These are phyloP conservation scores for Lasioglossum leucozonium DNA, from an alignment of 2,888 invertebrate genomes.

Conservation along the genomic window DNA sequence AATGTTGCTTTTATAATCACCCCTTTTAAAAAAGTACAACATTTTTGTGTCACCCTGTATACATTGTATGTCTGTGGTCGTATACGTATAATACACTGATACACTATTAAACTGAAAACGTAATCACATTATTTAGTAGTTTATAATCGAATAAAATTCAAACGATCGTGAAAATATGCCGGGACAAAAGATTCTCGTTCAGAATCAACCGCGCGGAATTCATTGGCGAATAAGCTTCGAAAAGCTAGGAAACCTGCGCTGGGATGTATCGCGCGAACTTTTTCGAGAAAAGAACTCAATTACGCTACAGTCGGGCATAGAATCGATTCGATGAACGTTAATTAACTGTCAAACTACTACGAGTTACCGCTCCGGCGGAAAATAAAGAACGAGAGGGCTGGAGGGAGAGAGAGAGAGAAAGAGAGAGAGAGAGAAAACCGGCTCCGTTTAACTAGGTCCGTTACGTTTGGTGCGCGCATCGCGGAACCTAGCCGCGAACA, in stretches of 20 bases:
- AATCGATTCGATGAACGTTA: slow-evolving; percentile 75
- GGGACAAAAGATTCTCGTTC: too few species aligned
- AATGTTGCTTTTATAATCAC: too few species aligned
- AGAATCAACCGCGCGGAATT: neutral
- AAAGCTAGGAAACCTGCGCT: neutral
- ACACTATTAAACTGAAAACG: too few species aligned
- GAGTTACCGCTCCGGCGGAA: slow-evolving; percentile 69
- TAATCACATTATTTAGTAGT: too few species aligned
- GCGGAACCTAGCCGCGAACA: neutral
- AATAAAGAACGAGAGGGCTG: neutral
- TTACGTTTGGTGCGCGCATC: slow-evolving; percentile 50
- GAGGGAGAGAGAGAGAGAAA: slow-evolving; percentile 29
- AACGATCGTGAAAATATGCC: too few species aligned
- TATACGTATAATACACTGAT: too few species aligned
- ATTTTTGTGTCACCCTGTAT: too few species aligned
- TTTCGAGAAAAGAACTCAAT: slow-evolving; percentile 17
- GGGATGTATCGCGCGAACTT: neutral
- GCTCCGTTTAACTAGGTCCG: slow-evolving; percentile 54
- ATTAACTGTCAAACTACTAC: slow-evolving; percentile 78
- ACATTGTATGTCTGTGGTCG: too few species aligned
- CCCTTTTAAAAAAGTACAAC: too few species aligned
- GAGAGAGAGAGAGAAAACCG: slow-evolving; percentile 40
- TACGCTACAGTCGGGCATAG: slow-evolving; percentile 35
- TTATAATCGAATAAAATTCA: too few species aligned
- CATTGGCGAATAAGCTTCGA: neutral